Conservation (phyloP, 2,888 invertebrate genomes). For the Aromia moschata region DNA sequence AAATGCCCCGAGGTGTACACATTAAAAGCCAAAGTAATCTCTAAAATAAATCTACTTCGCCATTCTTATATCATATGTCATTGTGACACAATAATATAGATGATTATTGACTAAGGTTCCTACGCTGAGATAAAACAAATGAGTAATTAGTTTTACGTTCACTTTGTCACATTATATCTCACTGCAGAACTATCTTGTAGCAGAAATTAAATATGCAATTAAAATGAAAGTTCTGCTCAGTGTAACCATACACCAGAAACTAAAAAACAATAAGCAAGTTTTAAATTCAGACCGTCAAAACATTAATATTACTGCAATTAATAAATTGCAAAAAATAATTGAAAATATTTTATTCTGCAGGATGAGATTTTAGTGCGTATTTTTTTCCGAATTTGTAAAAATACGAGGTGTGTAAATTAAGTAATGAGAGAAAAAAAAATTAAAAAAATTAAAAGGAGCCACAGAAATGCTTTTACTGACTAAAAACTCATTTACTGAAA, state of each 20-base stretch:
- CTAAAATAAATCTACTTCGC: constrained; percentile 17
- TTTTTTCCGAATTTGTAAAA: too few relatives aligned
- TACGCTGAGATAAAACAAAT: constrained; percentile 21
- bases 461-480: too few relatives aligned
- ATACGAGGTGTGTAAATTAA: too few relatives aligned
- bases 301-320: too few relatives aligned
- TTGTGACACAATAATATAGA: constrained; percentile 23
- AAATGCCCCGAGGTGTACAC: constrained; percentile 11
- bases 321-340: too few relatives aligned
- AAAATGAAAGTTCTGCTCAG: constrained; percentile 19
- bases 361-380: too few relatives aligned
- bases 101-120: constrained; percentile 21
- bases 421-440: too few relatives aligned
- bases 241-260: constrained; percentile 15
- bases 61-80: constrained; percentile 12
- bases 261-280: constrained; percentile 1
- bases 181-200: constrained; percentile 16
- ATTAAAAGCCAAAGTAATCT: constrained; percentile 21
- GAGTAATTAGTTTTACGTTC: constrained; percentile 22
- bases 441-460: too few relatives aligned
- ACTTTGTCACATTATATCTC: constrained; percentile 23
- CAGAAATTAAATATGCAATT: constrained; percentile 25
- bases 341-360: too few relatives aligned
- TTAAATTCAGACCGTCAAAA: too few relatives aligned
- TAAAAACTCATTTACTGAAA: too few relatives aligned